These are phyloP conservation scores for Globicephala melas DNA, from an alignment of 2,113 vertebrate genomes.

Conservation along the genomic window DNA sequence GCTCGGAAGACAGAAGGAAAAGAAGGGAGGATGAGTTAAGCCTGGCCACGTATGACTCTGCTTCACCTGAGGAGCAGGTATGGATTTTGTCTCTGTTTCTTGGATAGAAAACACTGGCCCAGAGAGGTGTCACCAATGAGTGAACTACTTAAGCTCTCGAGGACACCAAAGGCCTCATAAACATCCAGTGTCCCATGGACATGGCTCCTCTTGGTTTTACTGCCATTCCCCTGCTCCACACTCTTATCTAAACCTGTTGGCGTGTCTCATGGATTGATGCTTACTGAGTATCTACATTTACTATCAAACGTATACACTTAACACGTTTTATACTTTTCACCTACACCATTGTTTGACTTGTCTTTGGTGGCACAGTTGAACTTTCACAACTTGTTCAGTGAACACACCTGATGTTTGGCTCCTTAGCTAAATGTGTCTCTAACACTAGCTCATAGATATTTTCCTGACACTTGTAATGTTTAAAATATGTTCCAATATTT, in stretches of 20 bases:
- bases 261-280: rapidly evolving
- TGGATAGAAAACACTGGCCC: not conserved
- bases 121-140: rapidly evolving
- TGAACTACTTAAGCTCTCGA: not conserved
- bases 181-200: not conserved
- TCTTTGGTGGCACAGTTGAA: not conserved
- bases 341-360: rapidly evolving
- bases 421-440: not conserved
- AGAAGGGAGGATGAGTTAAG: rapidly evolving
- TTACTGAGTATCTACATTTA: not conserved
- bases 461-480: not conserved
- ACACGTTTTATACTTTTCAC: rapidly evolving
- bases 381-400: not conserved
- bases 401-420: rapidly evolving
- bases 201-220: rapidly evolving
- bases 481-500: not conserved
- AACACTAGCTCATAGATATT: rapidly evolving
- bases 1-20: rapidly evolving
- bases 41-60: rapidly evolving
- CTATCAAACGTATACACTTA: rapidly evolving
- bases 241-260: rapidly evolving
- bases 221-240: rapidly evolving
- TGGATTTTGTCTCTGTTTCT: too few species aligned
- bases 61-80: rapidly evolving
- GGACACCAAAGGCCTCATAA: rapidly evolving